Evolutionary conservation across 2,113 vertebrate species (phyloP).

Genomic region (Malurus cyaneus): DNA sequence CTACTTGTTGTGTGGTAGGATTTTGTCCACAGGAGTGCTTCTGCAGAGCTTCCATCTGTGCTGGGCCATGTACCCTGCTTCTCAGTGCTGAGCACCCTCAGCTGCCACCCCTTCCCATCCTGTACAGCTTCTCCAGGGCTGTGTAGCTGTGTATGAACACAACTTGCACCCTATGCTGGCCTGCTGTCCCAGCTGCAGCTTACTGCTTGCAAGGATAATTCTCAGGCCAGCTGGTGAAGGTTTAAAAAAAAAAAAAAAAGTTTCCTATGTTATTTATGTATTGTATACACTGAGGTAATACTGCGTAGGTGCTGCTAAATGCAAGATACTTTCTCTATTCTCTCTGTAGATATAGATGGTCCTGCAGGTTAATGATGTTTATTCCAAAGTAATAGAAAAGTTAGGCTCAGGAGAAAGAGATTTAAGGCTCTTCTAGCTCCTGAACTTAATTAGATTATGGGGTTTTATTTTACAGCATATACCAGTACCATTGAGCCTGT

Average conservation of each 20-base stretch:
- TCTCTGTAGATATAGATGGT: neutral
- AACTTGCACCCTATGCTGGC: neutral
- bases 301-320: neutral
- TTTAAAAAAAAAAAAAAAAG: neutral
- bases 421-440: neutral
- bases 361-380: neutral
- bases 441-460: conserved; percentile 2
- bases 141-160: neutral
- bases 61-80: neutral
- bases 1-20: neutral
- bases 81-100: neutral
- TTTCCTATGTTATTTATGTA: neutral
- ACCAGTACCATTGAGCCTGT: neutral
- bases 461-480: neutral
- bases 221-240: neutral
- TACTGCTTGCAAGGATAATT: neutral
- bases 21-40: neutral
- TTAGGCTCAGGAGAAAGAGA: neutral
- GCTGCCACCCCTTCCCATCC: neutral
- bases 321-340: neutral
- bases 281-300: neutral
- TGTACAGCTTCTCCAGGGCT: neutral
- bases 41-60: neutral
- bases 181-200: neutral
- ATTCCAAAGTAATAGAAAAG: neutral